Conservation (phyloP, 2,888 invertebrate genomes). For the Leptopilina syphax region DNA sequence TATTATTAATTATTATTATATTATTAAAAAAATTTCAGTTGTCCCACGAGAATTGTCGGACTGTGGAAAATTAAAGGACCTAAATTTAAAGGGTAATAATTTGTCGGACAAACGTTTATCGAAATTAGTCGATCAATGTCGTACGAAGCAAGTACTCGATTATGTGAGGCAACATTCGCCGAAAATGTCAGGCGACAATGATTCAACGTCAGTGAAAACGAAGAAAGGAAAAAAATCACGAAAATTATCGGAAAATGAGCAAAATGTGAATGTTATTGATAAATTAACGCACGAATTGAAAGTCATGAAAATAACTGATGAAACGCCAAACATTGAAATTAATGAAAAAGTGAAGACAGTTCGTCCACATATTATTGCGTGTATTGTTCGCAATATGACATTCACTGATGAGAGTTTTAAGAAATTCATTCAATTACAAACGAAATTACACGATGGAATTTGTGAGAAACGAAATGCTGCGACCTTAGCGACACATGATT, state of each 20-base stretch:
- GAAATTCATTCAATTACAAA: constrained; percentile 89
- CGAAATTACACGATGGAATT: constrained; percentile 85
- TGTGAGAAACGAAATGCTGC: constrained; percentile 88
- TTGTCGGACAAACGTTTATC: constrained; percentile 84
- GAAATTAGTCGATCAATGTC: constrained; percentile 87
- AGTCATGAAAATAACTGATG: constrained; percentile 75
- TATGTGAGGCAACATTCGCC: constrained; percentile 85
- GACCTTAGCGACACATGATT: constrained; percentile 91
- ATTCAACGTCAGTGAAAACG: constrained; percentile 61
- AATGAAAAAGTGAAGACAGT: constrained; percentile 80
- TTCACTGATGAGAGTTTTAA: constrained; percentile 83
- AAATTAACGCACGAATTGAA: constrained; percentile 71
- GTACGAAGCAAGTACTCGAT: constrained; percentile 86
- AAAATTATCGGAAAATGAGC: constrained; percentile 67
- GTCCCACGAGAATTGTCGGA: constrained; percentile 85
- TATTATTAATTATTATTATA: too few species aligned
- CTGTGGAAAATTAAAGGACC: constrained; percentile 86
- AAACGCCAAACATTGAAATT: constrained; percentile 78
- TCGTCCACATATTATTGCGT: constrained; percentile 86
- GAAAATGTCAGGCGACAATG: constrained; percentile 70
- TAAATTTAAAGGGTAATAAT: constrained; percentile 86
- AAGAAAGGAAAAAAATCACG: constrained; percentile 70
- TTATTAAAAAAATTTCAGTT: constrained; percentile 55
- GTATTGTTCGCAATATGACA: constrained; percentile 82
- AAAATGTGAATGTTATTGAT: constrained; percentile 58